These are phyloP conservation scores for Lanius ludovicianus DNA, from an alignment of 2,113 vertebrate species.

Conservation along the genomic window DNA sequence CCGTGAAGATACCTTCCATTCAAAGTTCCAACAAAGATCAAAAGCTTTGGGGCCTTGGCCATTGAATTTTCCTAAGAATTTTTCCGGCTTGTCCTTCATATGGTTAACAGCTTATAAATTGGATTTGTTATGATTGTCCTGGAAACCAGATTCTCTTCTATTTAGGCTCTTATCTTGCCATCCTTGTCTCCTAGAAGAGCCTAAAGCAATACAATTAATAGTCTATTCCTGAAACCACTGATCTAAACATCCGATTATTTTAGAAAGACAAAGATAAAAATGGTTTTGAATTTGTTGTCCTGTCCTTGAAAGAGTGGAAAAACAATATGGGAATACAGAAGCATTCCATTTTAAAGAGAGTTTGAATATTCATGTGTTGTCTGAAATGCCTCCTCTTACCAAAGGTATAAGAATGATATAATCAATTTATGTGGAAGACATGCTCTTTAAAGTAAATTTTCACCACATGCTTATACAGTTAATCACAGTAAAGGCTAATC, in stretches of 20 bases:
- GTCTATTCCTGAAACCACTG: not conserved
- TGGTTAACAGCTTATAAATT: constrained; percentile 8
- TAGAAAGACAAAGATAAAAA: not conserved
- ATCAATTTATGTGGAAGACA: not conserved
- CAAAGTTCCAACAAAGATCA: not conserved
- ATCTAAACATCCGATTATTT: not conserved
- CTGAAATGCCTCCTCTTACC: not conserved
- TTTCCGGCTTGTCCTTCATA: not conserved
- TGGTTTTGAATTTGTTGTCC: not conserved
- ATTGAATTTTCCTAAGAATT: not conserved
- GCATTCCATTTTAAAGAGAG: not conserved
- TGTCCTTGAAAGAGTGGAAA: not conserved
- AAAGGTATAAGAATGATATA: not conserved
- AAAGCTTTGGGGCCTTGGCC: not conserved
- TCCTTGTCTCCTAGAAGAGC: not conserved
- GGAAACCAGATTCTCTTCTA: not conserved
- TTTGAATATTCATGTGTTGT: not conserved
- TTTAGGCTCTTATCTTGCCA: constrained; percentile 24
- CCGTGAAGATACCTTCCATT: not conserved
- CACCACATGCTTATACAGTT: not conserved
- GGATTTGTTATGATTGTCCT: not conserved
- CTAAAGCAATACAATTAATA: constrained; percentile 34
- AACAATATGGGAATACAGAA: not conserved
- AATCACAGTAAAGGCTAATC: constrained; percentile 26
- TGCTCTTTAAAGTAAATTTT: not conserved